These are phyloP conservation scores for Cheilosia vernalis DNA, from an alignment of 2,888 invertebrate genomes.

Conservation along the genomic window DNA sequence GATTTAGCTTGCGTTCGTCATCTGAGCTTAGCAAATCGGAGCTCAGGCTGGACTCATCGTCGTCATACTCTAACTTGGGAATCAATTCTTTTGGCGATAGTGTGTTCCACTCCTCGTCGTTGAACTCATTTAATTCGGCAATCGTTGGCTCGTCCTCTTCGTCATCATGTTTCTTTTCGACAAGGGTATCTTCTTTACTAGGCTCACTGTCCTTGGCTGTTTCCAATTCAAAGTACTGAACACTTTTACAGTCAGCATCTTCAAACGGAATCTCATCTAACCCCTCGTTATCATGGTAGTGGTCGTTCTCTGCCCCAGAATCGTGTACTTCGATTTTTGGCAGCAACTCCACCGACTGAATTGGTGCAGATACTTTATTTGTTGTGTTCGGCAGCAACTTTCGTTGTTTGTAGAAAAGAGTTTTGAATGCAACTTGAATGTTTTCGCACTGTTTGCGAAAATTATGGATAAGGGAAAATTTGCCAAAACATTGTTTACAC, in stretches of 20 bases:
- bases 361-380: neutral
- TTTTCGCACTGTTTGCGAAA: slow-evolving; percentile 68
- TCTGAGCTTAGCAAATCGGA: slow-evolving; percentile 64
- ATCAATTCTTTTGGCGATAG: neutral
- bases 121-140: neutral
- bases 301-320: neutral
- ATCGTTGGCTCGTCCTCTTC: neutral
- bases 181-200: neutral
- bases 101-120: slow-evolving; percentile 23
- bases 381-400: neutral
- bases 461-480: slow-evolving; percentile 57
- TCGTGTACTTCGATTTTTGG: slow-evolving; percentile 35
- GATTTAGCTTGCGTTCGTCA: slow-evolving; percentile 41
- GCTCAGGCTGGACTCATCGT: slow-evolving; percentile 62
- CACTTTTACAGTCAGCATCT: slow-evolving; percentile 53
- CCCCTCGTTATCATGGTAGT: slow-evolving; percentile 12
- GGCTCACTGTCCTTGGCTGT: slow-evolving; percentile 18
- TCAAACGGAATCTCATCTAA: slow-evolving; percentile 69
- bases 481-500: slow-evolving; percentile 68
- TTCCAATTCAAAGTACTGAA: slow-evolving; percentile 53
- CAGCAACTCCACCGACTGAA: neutral
- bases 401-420: slow-evolving; percentile 43
- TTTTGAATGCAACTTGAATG: slow-evolving; percentile 61
- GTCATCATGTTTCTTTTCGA: neutral
- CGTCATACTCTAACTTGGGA: slow-evolving; percentile 54